Evolutionary conservation across 2,888 invertebrate genomes (phyloP), one percentile per base, ranked within the genome.

Genomic region (Athalia circularis): DNA sequence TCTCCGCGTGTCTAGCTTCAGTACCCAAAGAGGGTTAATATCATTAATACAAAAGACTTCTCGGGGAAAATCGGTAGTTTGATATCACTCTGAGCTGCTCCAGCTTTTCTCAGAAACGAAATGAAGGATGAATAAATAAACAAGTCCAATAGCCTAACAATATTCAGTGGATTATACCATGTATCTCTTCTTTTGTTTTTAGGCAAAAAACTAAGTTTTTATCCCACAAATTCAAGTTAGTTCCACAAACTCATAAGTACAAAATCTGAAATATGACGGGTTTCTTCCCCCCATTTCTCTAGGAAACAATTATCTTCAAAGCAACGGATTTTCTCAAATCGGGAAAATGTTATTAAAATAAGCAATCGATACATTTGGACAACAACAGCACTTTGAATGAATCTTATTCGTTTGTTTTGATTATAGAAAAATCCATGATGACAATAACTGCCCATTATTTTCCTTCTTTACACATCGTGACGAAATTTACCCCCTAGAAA

Each of bases 11-110:
- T 50, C 43, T 15, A 29, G 9, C 62, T 75, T 50, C 29, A 64
- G 50, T 50, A 52, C 64, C 62, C 75, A 75, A 75, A 75, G 75
- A 75, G 75, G 75, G 75, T 75, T 75, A 75, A 75, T 75, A 75
- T 75, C 75, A 75, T 75, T 62, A 75, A 75, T 62, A 75, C 75
- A 50, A 50, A 47, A 75, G 48, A 64, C 62, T 45, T 45, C 59
- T 72, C 57, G 59, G 47, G 72, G n/a, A 72, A 72, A 3, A 9
- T 13, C 59, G 2, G 47, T 5, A 59, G 13, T 8, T 57, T 72
- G 11, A 5, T 72, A 59, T 9, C 50, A 45, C 11, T 52, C 5
- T 52, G 15, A 52, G 50, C 54, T 54, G 52, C 45, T 70, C 45
- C n/a, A 43, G 1, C n/a, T 43, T 11, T 59, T 15, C 8, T 72